Percentiles rank a stretch among this genome's conserved stretches.
Conservation (phyloP, 2,113 vertebrate genomes). For the Corythornis cristatus region DNA sequence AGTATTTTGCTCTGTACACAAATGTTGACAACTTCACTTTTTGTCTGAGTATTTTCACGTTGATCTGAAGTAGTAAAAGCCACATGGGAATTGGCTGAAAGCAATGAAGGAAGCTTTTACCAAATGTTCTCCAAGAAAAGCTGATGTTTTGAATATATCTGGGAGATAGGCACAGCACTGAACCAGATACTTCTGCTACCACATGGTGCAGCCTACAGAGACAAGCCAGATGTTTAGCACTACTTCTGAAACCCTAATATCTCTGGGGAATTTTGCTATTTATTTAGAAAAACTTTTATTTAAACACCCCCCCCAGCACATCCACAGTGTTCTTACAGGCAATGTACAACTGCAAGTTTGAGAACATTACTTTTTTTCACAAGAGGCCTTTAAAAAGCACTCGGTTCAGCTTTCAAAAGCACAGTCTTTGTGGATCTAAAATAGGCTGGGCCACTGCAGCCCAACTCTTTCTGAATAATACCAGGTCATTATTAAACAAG, state of each 20-base stretch:
- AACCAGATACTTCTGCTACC: neutral
- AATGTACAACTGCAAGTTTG: neutral
- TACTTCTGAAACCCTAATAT: neutral
- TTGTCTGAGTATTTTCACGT: conserved; percentile 4
- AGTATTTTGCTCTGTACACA: neutral
- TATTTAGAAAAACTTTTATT: conserved; percentile 17
- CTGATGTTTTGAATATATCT: conserved; percentile 6
- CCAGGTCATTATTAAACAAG: neutral
- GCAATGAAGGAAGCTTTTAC: conserved; percentile 2
- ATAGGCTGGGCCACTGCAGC: neutral
- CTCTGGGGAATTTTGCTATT: conserved; percentile 1
- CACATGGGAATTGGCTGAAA: neutral
- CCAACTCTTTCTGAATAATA: neutral
- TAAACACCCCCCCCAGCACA: neutral
- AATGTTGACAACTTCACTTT: neutral
- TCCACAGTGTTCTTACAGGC: neutral
- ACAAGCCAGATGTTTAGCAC: conserved; percentile 36
- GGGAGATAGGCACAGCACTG: neutral
- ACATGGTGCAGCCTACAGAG: neutral
- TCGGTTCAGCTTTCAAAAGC: neutral
- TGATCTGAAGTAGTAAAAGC: neutral
- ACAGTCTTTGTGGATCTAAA: neutral
- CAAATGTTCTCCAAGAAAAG: conserved; percentile 27
- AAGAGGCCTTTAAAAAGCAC: neutral
- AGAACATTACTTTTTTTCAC: neutral